Percentiles rank a stretch among this genome's conserved stretches.
These are phyloP conservation scores for Urocyon cinereoargenteus DNA, from an alignment of 2,797 vertebrate species.

Conservation along the genomic window DNA sequence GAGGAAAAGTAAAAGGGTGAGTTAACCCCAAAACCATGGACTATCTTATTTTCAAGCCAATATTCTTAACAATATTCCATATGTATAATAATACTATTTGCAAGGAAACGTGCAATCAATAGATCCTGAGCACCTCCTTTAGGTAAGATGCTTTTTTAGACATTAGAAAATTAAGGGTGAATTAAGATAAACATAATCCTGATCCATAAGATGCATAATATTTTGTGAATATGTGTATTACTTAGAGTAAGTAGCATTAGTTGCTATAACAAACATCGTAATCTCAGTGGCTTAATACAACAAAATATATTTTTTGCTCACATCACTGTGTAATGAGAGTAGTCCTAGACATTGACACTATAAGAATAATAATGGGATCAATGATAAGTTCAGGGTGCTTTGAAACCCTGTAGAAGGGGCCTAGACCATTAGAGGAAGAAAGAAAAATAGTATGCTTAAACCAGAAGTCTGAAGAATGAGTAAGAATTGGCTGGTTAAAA, in stretches of 20 bases:
- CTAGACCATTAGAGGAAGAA: neutral
- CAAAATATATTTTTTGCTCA: slow-evolving; percentile 5
- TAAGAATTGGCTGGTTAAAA: neutral
- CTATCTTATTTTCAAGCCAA: neutral
- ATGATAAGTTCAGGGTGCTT: neutral
- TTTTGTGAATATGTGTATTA: neutral
- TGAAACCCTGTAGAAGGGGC: neutral
- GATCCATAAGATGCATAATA: neutral
- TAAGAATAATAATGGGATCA: neutral
- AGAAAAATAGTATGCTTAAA: neutral
- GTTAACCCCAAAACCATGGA: neutral
- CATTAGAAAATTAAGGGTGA: neutral
- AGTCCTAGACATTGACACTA: neutral
- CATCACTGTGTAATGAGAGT: neutral
- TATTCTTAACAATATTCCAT: neutral
- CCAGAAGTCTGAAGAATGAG: neutral
- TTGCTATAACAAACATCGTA: neutral
- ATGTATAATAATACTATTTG: slow-evolving; percentile 2
- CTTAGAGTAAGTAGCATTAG: neutral
- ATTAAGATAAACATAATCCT: neutral
- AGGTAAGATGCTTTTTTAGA: neutral
- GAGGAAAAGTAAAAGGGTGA: neutral
- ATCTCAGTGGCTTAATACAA: neutral
- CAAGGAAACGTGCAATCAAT: neutral
- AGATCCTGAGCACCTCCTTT: neutral